These are phyloP conservation scores for Agapornis roseicollis DNA, from an alignment of 2,113 vertebrate species.

Conservation along the genomic window DNA sequence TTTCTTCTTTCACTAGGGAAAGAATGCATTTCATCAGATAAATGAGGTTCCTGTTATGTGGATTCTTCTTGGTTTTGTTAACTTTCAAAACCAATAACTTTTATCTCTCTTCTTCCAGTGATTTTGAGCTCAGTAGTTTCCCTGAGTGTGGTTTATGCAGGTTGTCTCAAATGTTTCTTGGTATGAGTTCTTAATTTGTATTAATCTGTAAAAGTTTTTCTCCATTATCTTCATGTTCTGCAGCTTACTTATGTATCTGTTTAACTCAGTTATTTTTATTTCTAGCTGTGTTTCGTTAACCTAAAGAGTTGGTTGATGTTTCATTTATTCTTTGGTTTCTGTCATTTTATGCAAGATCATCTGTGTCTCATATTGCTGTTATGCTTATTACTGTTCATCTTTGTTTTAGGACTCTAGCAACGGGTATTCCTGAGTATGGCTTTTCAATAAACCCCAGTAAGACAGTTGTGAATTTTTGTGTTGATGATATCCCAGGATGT, in stretches of 20 bases:
- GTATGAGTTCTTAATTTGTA: neutral
- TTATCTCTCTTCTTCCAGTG: neutral
- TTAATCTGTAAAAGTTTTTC: neutral
- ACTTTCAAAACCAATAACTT: neutral
- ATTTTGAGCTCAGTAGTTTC: neutral
- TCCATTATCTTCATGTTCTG: neutral
- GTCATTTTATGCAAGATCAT: neutral
- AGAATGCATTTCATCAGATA: neutral
- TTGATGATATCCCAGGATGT: constrained; percentile 28
- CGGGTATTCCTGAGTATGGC: constrained; percentile 87
- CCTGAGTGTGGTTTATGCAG: neutral
- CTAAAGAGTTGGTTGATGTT: neutral
- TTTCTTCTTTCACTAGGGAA: neutral
- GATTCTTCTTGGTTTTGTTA: neutral
- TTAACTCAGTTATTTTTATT: neutral
- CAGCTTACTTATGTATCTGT: neutral
- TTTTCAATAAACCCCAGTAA: constrained; percentile 85
- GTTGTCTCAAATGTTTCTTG: neutral
- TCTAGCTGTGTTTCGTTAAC: neutral
- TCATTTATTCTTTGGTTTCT: neutral
- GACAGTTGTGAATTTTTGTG: constrained; percentile 87
- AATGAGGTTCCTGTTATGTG: neutral
- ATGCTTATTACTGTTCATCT: neutral
- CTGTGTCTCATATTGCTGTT: neutral
- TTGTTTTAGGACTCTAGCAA: constrained; percentile 77